Conservation (phyloP, 1,140 invertebrate species). For the Polyergus mexicanus region DNA sequence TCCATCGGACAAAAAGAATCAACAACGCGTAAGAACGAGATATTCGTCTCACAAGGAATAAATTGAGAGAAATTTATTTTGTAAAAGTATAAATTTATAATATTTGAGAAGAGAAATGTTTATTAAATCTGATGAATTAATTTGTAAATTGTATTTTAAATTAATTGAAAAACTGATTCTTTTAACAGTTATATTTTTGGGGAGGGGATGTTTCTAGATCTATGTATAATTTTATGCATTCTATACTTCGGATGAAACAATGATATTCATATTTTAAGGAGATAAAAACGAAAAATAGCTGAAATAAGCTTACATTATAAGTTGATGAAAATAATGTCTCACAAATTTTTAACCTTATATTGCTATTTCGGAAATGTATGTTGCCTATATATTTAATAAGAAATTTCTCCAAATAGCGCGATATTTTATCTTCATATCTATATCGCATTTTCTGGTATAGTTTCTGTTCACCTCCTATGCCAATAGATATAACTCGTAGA, state of each 20-base stretch:
- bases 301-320: background rate
- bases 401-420: background rate
- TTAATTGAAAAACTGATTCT: background rate
- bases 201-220: background rate
- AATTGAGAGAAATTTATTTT: background rate
- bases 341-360: background rate
- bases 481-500: constrained; percentile 72
- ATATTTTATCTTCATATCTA: constrained; percentile 39
- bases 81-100: background rate
- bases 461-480: constrained; percentile 62
- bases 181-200: background rate
- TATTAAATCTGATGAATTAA: background rate
- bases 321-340: background rate
- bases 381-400: background rate
- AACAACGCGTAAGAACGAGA: background rate
- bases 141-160: background rate
- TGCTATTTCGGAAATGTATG: constrained; percentile 15
- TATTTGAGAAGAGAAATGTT: background rate
- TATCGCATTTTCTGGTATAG: constrained; percentile 32
- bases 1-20: constrained; percentile 64
- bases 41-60: background rate
- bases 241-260: background rate
- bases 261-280: background rate
- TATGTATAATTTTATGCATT: background rate
- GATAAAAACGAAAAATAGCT: background rate